Evolutionary conservation across 2,113 vertebrate genomes (phyloP), one percentile per base, ranked within the genome.

Genomic region (Dolichotis patagonum): DNA sequence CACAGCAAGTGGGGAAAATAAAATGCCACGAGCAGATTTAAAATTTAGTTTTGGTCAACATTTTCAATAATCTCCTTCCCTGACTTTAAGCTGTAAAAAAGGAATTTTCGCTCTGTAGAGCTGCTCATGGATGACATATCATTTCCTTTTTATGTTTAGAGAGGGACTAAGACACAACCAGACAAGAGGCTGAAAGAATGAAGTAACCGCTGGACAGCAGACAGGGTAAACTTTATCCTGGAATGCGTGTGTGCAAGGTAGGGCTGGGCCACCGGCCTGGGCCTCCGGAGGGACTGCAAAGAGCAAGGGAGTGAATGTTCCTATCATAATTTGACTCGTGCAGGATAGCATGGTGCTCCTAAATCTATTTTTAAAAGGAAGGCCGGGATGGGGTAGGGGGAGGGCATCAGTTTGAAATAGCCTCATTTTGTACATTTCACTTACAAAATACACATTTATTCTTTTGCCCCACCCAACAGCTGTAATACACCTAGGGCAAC

Each of bases 381-480:
- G 7, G 12, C 14, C 35, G 69, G 35, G 11, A 3, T n/a, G 67
- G 43, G 41, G 56, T 7, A 19, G 35, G 14, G 62, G 4, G 26
- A 63, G 22, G 26, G 9, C 19, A 24, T 43, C 10, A 54, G 10
- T 52, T 69, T 65, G 16, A 95, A 97, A 94, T n/a, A 32, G 38
- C 60, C 35, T 92, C 80, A 41, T 96, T 22, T 38, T 81, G 4
- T 69, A 35, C 2, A 13, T 78, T 97, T 92, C 62, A 41, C 99
- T 99, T 98, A 99, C 98, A 96, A 98, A 97, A 97, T 98, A 99
- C 91, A 98, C 88, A 49, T 98, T 98, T 98, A 98, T 98, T 98
- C 96, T 99, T 96, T 98, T 98, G 93, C 98, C 97, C 98, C 98
- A 99, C 96, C 98, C 98, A 43, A 99, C 98, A 95, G 98, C 99